Percentiles rank a stretch among this genome's conserved stretches.
Evolutionary conservation across 2,113 vertebrate genomes (phyloP).

Genomic region (Heptranchias perlo): DNA sequence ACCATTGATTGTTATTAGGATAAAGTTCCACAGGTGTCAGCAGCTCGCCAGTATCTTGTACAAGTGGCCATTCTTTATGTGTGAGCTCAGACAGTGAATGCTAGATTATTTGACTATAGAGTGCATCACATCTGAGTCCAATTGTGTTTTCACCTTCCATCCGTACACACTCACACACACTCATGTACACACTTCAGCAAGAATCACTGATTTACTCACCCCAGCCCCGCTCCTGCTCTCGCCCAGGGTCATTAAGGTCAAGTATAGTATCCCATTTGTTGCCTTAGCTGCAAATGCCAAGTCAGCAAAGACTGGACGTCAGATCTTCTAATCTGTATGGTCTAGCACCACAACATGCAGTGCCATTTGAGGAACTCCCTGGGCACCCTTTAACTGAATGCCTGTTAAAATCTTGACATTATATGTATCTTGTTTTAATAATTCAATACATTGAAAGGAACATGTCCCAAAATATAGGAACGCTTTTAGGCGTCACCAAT

Average conservation of each 20-base stretch:
- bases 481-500: not conserved
- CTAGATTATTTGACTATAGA: too few relatives aligned
- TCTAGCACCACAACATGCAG: not conserved
- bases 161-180: not conserved
- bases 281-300: not conserved
- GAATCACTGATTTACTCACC: not conserved
- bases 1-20: too few relatives aligned
- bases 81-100: too few relatives aligned
- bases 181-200: not conserved
- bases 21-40: too few relatives aligned
- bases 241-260: not conserved
- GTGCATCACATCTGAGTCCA: too few relatives aligned
- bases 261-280: not conserved
- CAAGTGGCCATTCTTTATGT: too few relatives aligned
- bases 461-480: not conserved
- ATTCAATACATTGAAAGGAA: not conserved
- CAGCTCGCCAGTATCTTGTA: too few relatives aligned
- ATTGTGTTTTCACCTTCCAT: too few relatives aligned
- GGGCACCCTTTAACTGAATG: not conserved
- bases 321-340: not conserved
- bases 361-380: not conserved
- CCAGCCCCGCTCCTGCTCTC: not conserved
- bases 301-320: not conserved
- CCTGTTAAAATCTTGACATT: not conserved
- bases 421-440: not conserved